These are phyloP conservation scores for Cosmorhoe ocellata DNA, from an alignment of 2,888 invertebrate genomes.

Conservation along the genomic window DNA sequence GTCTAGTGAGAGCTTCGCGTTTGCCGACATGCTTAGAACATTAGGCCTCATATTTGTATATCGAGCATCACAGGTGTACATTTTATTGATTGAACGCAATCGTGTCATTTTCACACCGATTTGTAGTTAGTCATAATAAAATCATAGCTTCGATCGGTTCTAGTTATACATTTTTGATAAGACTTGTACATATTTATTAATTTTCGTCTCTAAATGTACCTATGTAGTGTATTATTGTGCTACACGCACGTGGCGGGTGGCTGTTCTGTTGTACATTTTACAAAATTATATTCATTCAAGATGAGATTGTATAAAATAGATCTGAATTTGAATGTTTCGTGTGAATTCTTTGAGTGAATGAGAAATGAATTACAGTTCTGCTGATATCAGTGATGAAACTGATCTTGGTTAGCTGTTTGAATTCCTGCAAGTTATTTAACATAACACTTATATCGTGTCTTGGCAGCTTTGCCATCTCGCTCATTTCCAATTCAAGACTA, in stretches of 20 bases:
- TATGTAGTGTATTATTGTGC: slow-evolving; percentile 45
- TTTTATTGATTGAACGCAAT: slow-evolving; percentile 21
- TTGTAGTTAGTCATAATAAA: slow-evolving; percentile 23
- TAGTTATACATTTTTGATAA: slow-evolving; percentile 35
- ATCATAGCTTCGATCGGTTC: slow-evolving; percentile 24
- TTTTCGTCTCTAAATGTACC: slow-evolving; percentile 44
- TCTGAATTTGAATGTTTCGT: slow-evolving; percentile 45
- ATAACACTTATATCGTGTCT: too few relatives aligned
- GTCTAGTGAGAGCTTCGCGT: not conserved
- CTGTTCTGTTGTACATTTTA: slow-evolving; percentile 32
- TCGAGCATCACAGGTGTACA: slow-evolving; percentile 25
- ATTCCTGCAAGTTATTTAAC: too few relatives aligned
- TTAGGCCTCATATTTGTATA: slow-evolving; percentile 17
- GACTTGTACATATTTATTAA: slow-evolving; percentile 55
- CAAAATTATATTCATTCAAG: slow-evolving; percentile 37
- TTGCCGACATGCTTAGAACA: not conserved
- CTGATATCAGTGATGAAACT: not conserved
- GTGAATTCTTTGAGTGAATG: too few relatives aligned
- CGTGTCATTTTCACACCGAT: slow-evolving; percentile 7
- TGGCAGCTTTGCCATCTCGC: too few relatives aligned
- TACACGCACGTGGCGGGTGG: slow-evolving; percentile 31
- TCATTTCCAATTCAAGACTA: too few relatives aligned
- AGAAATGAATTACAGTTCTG: slow-evolving; percentile 23
- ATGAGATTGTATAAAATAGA: slow-evolving; percentile 50
- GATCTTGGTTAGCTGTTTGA: too few relatives aligned